A percentile compares a stretch with the other conserved stretches of the same genome.
Evolutionary conservation across 2,113 vertebrate species (phyloP).

Genomic region (Shinisaurus crocodilurus): DNA sequence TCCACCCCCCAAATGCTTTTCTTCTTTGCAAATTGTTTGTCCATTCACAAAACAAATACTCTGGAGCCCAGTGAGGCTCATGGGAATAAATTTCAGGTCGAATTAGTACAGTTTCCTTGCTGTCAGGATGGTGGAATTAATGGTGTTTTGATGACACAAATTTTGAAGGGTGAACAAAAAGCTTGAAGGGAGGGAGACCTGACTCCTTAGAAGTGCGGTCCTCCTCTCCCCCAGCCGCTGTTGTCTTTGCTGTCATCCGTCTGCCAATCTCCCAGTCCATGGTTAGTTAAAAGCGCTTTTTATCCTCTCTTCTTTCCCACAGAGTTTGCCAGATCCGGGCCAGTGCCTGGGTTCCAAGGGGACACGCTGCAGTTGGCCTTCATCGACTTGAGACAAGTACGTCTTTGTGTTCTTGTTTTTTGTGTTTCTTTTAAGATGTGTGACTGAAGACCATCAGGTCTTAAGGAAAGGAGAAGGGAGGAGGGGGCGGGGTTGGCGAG

Average conservation of each 20-base stretch:
- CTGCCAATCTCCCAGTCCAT: slow-evolving; percentile 99
- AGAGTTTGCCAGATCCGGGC: slow-evolving; percentile 99
- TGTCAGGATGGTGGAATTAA: slow-evolving; percentile 93
- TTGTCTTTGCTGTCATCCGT: slow-evolving; percentile 98
- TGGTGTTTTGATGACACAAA: slow-evolving; percentile 93
- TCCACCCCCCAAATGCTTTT: slow-evolving; percentile 63
- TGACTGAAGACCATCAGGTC: slow-evolving; percentile 89
- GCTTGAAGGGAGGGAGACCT: slow-evolving; percentile 87
- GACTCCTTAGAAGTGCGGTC: slow-evolving; percentile 88
- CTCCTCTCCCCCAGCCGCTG: slow-evolving; percentile 87
- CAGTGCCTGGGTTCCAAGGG: slow-evolving; percentile 99
- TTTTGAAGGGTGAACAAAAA: slow-evolving; percentile 91
- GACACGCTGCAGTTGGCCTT: slow-evolving; percentile 99
- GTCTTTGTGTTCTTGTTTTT: slow-evolving; percentile 94
- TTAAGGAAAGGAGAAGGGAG: slow-evolving; percentile 77
- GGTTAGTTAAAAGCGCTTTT: slow-evolving; percentile 94
- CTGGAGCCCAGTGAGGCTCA: slow-evolving; percentile 82
- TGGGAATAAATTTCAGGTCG: slow-evolving; percentile 90
- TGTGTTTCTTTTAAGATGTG: slow-evolving; percentile 88
- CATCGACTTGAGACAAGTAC: slow-evolving; percentile 99
- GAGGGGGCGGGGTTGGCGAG: slow-evolving; percentile 74
- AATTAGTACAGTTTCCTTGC: slow-evolving; percentile 89
- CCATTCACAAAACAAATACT: slow-evolving; percentile 86
- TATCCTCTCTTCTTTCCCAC: slow-evolving; percentile 98
- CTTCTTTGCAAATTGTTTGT: slow-evolving; percentile 83